phyloP scores from a whole-genome alignment of 2,797 vertebrate species.

The Melanotaenia maccullochi region DNA sequence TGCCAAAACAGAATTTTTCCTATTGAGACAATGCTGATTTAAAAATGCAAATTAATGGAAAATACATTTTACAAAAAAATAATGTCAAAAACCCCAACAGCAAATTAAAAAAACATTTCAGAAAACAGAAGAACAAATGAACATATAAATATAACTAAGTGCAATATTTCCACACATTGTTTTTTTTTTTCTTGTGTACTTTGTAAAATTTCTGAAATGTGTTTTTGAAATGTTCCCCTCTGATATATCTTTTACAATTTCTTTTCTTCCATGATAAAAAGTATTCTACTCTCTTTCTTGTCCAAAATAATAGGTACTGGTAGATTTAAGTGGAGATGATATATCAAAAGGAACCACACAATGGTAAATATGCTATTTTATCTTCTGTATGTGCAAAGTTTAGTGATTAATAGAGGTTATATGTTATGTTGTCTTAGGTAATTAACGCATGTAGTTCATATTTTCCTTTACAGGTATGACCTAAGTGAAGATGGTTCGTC shows the following conservation, averaged over 20 bases:
- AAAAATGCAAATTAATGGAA: neutral
- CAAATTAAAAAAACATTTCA: neutral
- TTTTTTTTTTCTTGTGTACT: neutral
- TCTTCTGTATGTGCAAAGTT: neutral
- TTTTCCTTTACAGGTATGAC: slow-evolving; percentile 87
- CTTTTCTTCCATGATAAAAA: neutral
- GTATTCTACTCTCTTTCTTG: neutral
- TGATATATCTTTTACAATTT: neutral
- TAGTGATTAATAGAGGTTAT: neutral
- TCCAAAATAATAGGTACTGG: slow-evolving; percentile 82
- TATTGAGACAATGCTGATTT: neutral
- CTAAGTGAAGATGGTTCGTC: slow-evolving; percentile 90
- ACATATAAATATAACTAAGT: neutral
- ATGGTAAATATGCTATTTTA: slow-evolving; percentile 84
- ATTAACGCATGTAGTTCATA: neutral
- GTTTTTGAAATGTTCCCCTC: neutral
- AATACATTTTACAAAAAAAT: neutral
- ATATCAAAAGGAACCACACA: slow-evolving; percentile 94
- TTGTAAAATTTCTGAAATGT: neutral
- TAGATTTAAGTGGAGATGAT: slow-evolving; percentile 91
- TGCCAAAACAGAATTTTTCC: neutral
- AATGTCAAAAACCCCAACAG: neutral
- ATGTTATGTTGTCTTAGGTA: neutral
- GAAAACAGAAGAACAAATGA: neutral
- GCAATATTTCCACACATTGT: neutral